Evolutionary conservation across 1,140 invertebrate species (phyloP).

Genomic region (Zophobas atratus): DNA sequence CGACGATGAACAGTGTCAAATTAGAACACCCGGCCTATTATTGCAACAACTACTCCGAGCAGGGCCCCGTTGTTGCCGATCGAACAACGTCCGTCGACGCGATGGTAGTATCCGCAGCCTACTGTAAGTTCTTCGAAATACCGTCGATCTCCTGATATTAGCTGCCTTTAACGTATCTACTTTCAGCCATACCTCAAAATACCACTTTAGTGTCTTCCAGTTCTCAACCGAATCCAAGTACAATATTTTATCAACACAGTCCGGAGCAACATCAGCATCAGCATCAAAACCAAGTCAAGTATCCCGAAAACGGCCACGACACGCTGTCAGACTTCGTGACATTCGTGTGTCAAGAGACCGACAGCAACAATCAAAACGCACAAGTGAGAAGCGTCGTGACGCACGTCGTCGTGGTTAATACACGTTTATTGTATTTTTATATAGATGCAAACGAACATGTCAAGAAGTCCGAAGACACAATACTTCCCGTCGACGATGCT

Average conservation of each 20-base stretch:
- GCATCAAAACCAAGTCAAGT: conserved; percentile 75
- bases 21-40: conserved; percentile 92
- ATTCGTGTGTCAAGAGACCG: conserved; percentile 95
- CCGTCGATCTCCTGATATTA: background rate
- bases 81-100: conserved; percentile 69
- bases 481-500: conserved; percentile 93
- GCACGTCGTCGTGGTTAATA: background rate
- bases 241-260: conserved; percentile 71
- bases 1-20: conserved; percentile 88
- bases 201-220: conserved; percentile 67
- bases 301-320: conserved; percentile 88
- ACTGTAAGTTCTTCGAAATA: conserved; percentile 71
- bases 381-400: conserved; percentile 74
- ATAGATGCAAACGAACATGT: conserved; percentile 65
- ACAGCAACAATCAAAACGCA: conserved; percentile 84
- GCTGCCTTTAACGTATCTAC: background rate
- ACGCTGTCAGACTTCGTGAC: conserved; percentile 97
- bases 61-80: conserved; percentile 70
- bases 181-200: conserved; percentile 67
- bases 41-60: conserved; percentile 92
- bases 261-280: conserved; percentile 65
- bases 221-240: conserved; percentile 69
- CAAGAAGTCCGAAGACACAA: conserved; percentile 80
- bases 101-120: conserved; percentile 74
- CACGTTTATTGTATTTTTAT: background rate